A percentile compares a stretch with the other conserved stretches of the same genome.
Evolutionary conservation across 1,140 invertebrate genomes (phyloP).

Genomic region (Drosophila tristis): DNA sequence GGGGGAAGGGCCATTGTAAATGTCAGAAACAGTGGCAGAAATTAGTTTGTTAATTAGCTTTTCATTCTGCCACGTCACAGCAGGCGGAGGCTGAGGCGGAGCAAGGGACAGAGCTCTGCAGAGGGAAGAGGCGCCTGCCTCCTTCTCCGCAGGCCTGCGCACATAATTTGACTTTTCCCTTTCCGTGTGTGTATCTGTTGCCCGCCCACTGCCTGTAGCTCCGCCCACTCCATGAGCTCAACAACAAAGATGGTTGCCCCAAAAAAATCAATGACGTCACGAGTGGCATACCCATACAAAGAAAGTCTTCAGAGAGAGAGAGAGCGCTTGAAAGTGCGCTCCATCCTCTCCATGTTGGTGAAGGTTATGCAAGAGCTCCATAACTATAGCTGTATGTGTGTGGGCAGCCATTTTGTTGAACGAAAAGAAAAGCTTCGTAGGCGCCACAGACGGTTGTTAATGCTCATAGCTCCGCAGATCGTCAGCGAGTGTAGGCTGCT

Average conservation of each 20-base stretch:
- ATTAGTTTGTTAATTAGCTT: constrained; percentile 83
- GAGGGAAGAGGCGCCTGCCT: constrained; percentile 17
- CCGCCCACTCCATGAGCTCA: constrained; percentile 55
- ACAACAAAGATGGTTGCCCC: constrained; percentile 71
- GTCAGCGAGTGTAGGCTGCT: constrained; percentile 84
- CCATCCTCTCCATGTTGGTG: constrained; percentile 58
- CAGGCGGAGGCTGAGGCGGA: constrained; percentile 5
- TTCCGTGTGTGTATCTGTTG: constrained; percentile 63
- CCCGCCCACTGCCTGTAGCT: constrained; percentile 55
- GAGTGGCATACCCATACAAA: constrained; percentile 19
- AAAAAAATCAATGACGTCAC: constrained; percentile 68
- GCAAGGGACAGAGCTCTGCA: not conserved
- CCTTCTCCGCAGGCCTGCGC: constrained; percentile 30
- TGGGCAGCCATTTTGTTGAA: constrained; percentile 68
- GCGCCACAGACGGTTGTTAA: constrained; percentile 58
- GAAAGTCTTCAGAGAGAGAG: constrained; percentile 14
- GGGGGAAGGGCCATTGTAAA: constrained; percentile 55
- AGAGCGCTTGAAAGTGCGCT: constrained; percentile 9
- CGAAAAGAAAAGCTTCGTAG: constrained; percentile 73
- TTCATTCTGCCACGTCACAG: constrained; percentile 64
- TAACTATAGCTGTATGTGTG: constrained; percentile 24
- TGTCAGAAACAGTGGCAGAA: constrained; percentile 76
- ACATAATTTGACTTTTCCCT: constrained; percentile 8
- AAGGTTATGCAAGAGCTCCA: constrained; percentile 70
- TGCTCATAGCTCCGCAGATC: constrained; percentile 83